Conservation (phyloP, 2,888 invertebrate genomes). For the Celastrina argiolus region DNA sequence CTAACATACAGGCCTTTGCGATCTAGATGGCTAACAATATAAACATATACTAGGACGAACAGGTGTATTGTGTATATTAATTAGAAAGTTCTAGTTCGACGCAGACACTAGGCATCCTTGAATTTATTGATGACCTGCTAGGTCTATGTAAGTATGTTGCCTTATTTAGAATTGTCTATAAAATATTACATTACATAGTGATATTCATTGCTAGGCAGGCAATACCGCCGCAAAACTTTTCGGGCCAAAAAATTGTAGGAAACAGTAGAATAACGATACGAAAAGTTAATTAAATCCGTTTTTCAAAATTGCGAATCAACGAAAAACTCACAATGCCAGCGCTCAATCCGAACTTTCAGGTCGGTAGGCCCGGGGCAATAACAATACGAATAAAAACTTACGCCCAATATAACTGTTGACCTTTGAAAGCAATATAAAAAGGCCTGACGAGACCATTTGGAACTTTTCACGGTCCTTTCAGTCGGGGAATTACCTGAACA, state of each 20-base stretch:
- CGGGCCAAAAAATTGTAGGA: not conserved
- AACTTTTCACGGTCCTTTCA: constrained; percentile 6
- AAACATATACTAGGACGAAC: not conserved
- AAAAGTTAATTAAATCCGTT: not conserved
- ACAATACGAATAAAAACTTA: constrained; percentile 8
- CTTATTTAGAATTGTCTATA: not conserved
- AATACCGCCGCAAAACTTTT: not conserved
- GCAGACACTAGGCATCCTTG: not conserved
- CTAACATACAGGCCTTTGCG: not conserved
- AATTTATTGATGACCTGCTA: not conserved
- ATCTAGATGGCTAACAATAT: not conserved
- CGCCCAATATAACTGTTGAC: constrained; percentile 3
- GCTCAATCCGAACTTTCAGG: not conserved
- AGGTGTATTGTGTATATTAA: constrained; percentile 13
- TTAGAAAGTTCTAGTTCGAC: constrained; percentile 6
- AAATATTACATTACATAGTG: not conserved
- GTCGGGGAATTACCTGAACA: not conserved
- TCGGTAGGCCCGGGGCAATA: not conserved
- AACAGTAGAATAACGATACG: not conserved
- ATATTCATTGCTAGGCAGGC: not conserved
- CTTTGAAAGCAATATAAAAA: constrained; percentile 2
- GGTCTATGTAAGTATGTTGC: not conserved
- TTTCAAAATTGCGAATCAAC: not conserved
- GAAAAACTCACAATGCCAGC: not conserved
- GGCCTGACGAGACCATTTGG: constrained; percentile 6